Evolutionary conservation across 92 coral and sea anemone species (phyloP).

Genomic region (Bergia sp.): DNA sequence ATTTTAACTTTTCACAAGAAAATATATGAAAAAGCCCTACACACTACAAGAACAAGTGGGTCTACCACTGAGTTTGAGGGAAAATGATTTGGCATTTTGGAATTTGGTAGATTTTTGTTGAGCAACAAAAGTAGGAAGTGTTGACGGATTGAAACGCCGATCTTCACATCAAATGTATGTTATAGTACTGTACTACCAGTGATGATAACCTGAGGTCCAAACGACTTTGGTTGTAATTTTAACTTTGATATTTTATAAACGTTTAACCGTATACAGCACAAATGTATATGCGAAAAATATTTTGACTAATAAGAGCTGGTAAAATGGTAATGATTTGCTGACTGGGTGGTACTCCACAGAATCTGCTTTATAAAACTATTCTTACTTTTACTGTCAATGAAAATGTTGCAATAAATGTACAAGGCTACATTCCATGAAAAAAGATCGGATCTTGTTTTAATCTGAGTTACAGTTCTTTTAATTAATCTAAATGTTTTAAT

Average conservation of each 20-base stretch:
- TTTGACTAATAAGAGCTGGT: neutral
- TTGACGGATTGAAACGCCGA: too few relatives aligned
- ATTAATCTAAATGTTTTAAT: neutral
- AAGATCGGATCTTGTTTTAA: neutral
- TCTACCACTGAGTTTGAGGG: neutral
- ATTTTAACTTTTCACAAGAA: too few relatives aligned
- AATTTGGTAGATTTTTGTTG: too few relatives aligned
- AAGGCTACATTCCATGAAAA: neutral
- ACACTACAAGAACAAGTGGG: neutral
- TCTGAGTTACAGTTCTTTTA: neutral
- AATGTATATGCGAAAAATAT: too few relatives aligned
- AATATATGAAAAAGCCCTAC: neutral
- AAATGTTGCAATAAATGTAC: neutral
- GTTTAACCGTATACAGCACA: neutral
- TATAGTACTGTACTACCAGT: too few relatives aligned
- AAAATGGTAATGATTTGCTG: neutral
- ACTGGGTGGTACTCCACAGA: neutral
- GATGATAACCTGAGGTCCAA: too few relatives aligned
- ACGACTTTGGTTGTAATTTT: too few relatives aligned
- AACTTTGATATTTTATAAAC: neutral
- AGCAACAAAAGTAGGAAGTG: too few relatives aligned
- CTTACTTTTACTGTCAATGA: neutral
- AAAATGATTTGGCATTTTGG: too few relatives aligned
- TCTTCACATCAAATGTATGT: too few relatives aligned
- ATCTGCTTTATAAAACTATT: neutral